A percentile compares a stretch with the other conserved stretches of the same genome.
phyloP scores from a whole-genome alignment of 2,888 invertebrate genomes.

The Dasypogon diadema region DNA sequence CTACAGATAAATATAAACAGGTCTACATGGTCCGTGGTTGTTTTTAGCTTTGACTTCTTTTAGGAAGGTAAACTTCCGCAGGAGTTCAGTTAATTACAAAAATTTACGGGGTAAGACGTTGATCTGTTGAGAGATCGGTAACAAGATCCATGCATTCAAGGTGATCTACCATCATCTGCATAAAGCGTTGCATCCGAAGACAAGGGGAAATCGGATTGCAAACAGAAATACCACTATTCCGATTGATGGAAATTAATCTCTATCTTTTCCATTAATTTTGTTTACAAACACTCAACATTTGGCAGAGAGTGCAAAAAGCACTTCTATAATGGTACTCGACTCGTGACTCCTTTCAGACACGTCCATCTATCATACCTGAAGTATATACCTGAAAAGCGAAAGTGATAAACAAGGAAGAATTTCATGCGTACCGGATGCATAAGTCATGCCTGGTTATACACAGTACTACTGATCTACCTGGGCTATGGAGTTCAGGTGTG shows the following conservation, averaged over 20 bases:
- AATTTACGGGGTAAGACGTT: not conserved
- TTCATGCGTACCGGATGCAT: not conserved
- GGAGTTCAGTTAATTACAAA: not conserved
- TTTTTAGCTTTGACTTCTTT: not conserved
- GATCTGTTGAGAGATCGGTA: no score
- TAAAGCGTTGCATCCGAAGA: no score
- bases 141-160: no score
- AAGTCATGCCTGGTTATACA: no score
- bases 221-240: no score
- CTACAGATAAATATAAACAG: not conserved
- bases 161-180: no score
- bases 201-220: not conserved
- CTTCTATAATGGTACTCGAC: slow-evolving; percentile 4
- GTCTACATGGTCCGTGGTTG: no score
- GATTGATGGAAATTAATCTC: not conserved
- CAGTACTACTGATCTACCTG: no score
- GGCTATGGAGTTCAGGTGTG: no score
- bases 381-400: not conserved
- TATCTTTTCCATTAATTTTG: slow-evolving; percentile 20
- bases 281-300: slow-evolving; percentile 25
- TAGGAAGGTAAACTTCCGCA: no score
- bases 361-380: not conserved
- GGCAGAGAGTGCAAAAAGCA: slow-evolving; percentile 21
- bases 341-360: slow-evolving; percentile 7
- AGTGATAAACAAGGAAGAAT: slow-evolving; percentile 21